Conservation (phyloP, 2,113 vertebrate species). For the Pituophis catenifer region DNA sequence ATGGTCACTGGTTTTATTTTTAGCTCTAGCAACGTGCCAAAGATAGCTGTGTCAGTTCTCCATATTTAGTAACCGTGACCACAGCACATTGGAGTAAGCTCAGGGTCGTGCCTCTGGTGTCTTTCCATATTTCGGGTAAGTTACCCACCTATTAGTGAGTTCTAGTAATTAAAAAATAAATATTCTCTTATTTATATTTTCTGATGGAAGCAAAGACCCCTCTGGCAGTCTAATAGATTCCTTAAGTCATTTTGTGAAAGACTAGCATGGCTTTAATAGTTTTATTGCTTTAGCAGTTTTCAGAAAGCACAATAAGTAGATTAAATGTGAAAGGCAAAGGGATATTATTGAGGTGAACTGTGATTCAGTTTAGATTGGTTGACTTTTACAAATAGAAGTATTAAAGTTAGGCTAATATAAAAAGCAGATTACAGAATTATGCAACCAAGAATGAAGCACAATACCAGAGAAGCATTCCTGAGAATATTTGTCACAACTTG, state of each 20-base stretch:
- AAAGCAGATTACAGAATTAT: neutral
- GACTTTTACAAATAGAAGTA: neutral
- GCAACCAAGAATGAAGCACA: neutral
- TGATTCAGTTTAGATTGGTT: neutral
- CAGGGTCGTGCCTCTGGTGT: constrained; percentile 10
- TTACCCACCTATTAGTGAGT: neutral
- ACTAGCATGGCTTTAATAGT: neutral
- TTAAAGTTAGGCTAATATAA: neutral
- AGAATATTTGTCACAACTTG: neutral
- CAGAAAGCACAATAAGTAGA: neutral
- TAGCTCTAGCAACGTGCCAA: constrained; percentile 16
- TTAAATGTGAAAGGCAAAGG: constrained; percentile 2
- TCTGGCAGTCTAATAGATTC: neutral
- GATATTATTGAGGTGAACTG: neutral
- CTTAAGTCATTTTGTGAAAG: neutral
- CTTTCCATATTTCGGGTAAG: constrained; percentile 30
- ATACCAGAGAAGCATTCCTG: neutral
- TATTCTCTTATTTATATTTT: neutral
- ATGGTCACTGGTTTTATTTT: constrained; percentile 43
- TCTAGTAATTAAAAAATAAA: constrained; percentile 3
- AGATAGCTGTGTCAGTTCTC: constrained; percentile 33
- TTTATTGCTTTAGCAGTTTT: neutral
- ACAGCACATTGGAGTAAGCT: constrained; percentile 8
- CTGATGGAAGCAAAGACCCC: neutral
- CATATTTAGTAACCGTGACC: constrained; percentile 6